Percentiles rank a stretch among this genome's conserved stretches.
Conservation (phyloP, 2,797 vertebrate species). For the Galago senegalensis region DNA sequence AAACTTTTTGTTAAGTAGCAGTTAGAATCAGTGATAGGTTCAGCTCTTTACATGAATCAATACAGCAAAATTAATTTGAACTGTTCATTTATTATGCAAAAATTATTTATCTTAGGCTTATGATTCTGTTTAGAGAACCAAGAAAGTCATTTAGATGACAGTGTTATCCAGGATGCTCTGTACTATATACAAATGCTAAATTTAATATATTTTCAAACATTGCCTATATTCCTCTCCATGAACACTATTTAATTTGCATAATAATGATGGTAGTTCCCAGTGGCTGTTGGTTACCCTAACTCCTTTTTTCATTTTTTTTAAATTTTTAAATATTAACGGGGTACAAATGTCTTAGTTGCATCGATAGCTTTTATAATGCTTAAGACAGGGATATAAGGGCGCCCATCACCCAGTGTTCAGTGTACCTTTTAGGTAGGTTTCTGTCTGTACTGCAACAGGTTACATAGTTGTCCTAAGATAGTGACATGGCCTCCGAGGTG, state of each 20-base stretch:
- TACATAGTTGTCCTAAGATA: not conserved
- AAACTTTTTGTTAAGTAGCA: not conserved
- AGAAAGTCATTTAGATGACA: not conserved
- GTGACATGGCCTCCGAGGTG: not conserved
- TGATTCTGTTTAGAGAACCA: not conserved
- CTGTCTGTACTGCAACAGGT: not conserved
- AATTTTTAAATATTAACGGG: not conserved
- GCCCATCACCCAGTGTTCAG: not conserved
- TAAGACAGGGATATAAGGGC: not conserved
- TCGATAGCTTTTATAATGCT: not conserved
- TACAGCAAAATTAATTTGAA: constrained; percentile 4
- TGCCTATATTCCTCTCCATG: not conserved
- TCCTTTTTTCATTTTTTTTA: not conserved
- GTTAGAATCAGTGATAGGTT: not conserved
- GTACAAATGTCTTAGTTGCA: not conserved
- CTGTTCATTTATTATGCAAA: constrained; percentile 1
- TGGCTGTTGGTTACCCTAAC: not conserved
- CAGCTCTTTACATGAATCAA: constrained; percentile 14
- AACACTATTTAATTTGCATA: not conserved
- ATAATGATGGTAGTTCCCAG: not conserved
- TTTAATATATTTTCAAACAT: not conserved
- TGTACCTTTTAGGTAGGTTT: not conserved
- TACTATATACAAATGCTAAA: not conserved
- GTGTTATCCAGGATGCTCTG: not conserved
- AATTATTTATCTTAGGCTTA: constrained; percentile 15